Percentiles rank a stretch among this genome's conserved stretches.
These are phyloP conservation scores for Drosophila kurseongensis DNA, from an alignment of 1,140 invertebrate genomes.

Conservation along the genomic window DNA sequence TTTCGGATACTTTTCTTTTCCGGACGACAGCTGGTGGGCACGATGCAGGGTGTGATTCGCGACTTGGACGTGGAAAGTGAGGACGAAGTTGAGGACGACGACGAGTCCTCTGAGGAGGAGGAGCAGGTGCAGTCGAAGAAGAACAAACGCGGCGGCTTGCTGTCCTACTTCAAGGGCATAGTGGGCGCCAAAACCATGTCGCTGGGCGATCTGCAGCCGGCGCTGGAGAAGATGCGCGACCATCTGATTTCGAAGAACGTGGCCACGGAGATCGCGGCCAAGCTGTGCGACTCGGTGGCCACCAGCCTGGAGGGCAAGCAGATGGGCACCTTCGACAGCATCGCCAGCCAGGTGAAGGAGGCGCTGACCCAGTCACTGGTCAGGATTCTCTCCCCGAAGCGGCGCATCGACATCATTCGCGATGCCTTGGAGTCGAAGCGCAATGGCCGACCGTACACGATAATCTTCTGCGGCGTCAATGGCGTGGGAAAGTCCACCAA, in stretches of 20 bases:
- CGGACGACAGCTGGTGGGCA: slow-evolving; percentile 90
- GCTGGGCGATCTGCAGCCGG: slow-evolving; percentile 91
- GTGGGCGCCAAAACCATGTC: slow-evolving; percentile 94
- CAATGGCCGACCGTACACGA: slow-evolving; percentile 94
- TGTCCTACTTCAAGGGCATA: slow-evolving; percentile 93
- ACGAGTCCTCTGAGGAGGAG: slow-evolving; percentile 51
- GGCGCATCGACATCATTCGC: slow-evolving; percentile 97
- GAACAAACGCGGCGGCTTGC: slow-evolving; percentile 86
- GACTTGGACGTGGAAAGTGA: slow-evolving; percentile 87
- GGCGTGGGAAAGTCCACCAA: slow-evolving; percentile 99
- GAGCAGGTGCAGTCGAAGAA: slow-evolving; percentile 80
- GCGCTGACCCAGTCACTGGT: slow-evolving; percentile 94
- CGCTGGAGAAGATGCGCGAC: slow-evolving; percentile 97
- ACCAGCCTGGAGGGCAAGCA: slow-evolving; percentile 96
- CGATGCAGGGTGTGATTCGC: slow-evolving; percentile 92
- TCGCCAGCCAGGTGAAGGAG: slow-evolving; percentile 92
- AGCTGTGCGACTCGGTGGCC: slow-evolving; percentile 97
- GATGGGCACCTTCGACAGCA: slow-evolving; percentile 96
- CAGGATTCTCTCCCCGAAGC: slow-evolving; percentile 96
- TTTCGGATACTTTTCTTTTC: slow-evolving; percentile 1
- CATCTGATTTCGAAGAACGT: slow-evolving; percentile 99
- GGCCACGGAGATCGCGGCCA: slow-evolving; percentile 96
- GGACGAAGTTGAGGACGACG: slow-evolving; percentile 84
- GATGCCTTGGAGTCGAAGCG: slow-evolving; percentile 96
- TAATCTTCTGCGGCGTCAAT: slow-evolving; percentile 99